A percentile compares a stretch with the other conserved stretches of the same genome.
Evolutionary conservation across 2,113 vertebrate genomes (phyloP).

Genomic region (Bujurquina vittata): DNA sequence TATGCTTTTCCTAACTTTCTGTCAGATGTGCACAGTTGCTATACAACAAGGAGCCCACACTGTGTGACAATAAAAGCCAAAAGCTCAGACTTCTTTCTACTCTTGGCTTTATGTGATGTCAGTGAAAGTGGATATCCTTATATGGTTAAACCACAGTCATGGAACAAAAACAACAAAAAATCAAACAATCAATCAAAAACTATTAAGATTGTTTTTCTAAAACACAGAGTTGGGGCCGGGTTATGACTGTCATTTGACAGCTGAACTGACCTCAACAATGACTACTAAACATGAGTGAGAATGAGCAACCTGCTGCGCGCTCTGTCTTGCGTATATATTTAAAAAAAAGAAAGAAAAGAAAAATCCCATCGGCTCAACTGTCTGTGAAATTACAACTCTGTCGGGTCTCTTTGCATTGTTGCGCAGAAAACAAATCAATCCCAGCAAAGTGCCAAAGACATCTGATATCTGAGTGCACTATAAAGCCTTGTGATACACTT

Average conservation of each 20-base stretch:
- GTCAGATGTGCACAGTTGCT: neutral
- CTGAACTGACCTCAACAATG: neutral
- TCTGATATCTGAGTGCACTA: conserved; percentile 11
- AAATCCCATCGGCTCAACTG: conserved; percentile 12
- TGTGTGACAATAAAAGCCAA: neutral
- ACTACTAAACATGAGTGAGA: neutral
- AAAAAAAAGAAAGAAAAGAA: neutral
- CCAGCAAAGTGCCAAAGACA: conserved; percentile 3
- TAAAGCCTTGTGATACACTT: neutral
- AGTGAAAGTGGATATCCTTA: neutral
- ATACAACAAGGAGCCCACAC: fast-evolving
- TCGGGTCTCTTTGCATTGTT: conserved; percentile 27
- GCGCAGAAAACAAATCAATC: conserved; percentile 39
- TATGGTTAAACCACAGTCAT: neutral
- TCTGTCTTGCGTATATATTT: neutral
- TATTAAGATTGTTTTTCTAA: neutral
- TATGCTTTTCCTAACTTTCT: neutral
- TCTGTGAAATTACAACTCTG: conserved; percentile 30
- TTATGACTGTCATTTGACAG: neutral
- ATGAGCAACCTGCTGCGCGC: neutral
- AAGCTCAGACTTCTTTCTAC: no score
- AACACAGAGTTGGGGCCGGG: neutral
- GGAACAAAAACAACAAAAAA: neutral
- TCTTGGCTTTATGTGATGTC: no score
- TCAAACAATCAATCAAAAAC: neutral